phyloP scores from a whole-genome alignment of 2,888 invertebrate species.

The Campaea margaritaria region DNA sequence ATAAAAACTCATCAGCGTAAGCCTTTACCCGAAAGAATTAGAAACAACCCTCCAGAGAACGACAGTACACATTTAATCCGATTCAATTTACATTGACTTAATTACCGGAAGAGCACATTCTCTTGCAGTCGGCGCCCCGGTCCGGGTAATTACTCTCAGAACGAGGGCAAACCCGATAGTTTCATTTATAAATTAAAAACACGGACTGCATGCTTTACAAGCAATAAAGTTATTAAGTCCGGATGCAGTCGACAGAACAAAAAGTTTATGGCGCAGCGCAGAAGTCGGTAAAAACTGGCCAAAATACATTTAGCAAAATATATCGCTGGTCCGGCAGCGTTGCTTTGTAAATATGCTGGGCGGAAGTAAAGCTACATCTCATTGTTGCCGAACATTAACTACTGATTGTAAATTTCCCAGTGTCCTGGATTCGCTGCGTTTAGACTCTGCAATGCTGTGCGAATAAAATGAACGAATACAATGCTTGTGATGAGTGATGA shows the following conservation, averaged over 20 bases:
- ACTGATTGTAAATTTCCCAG: conserved; percentile 76
- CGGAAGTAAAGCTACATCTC: conserved; percentile 78
- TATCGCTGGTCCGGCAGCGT: conserved; percentile 59
- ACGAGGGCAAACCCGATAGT: conserved; percentile 42
- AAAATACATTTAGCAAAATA: conserved; percentile 72
- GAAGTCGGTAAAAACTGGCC: conserved; percentile 61
- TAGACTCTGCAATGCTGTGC: conserved; percentile 28
- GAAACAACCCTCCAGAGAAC: conserved; percentile 11
- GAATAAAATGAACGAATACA: conserved; percentile 33
- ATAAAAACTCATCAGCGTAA: conserved; percentile 33
- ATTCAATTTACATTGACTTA: conserved; percentile 62
- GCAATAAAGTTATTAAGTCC: conserved; percentile 76
- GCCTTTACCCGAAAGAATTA: conserved; percentile 26
- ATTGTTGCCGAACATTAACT: conserved; percentile 77
- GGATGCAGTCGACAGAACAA: conserved; percentile 63
- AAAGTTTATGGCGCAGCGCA: conserved; percentile 58
- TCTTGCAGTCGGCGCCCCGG: conserved; percentile 24
- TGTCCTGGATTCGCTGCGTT: conserved; percentile 55
- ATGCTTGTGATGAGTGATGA: conserved; percentile 28
- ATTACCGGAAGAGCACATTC: conserved; percentile 29
- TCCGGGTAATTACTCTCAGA: conserved; percentile 43
- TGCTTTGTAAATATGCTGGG: conserved; percentile 73
- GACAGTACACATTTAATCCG: conserved; percentile 48
- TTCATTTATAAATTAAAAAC: conserved; percentile 68
- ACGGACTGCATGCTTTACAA: conserved; percentile 62